Percentiles rank a stretch among this genome's conserved stretches.
Evolutionary conservation across 92 coral and sea anemone genomes (phyloP).

Genomic region (Porites cylindrica): DNA sequence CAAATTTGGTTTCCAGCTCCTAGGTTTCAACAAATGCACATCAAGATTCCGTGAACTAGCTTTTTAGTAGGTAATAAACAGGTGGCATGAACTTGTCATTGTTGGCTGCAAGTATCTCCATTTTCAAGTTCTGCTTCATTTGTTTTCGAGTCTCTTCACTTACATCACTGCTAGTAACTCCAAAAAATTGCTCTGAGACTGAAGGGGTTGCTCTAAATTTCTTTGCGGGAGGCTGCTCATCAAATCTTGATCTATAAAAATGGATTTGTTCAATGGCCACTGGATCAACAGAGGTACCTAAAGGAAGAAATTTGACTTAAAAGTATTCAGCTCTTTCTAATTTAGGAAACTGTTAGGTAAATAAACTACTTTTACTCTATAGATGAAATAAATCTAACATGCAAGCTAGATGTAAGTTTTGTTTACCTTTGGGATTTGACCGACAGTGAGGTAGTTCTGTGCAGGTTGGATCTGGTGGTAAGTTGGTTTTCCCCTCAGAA

Average conservation of each 20-base stretch:
- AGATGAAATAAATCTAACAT: too few relatives aligned
- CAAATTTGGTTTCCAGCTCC: not conserved
- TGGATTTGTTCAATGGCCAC: constrained; percentile 44
- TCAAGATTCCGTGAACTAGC: constrained; percentile 15
- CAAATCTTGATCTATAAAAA: constrained; percentile 49
- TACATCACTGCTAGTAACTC: not conserved
- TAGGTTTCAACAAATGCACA: constrained; percentile 10
- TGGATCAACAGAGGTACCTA: constrained; percentile 59
- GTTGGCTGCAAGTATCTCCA: constrained; percentile 51
- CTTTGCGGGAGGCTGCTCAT: constrained; percentile 43
- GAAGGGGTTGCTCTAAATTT: constrained; percentile 55
- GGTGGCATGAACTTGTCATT: constrained; percentile 54
- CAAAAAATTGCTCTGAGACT: constrained; percentile 47
- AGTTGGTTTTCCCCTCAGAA: too few relatives aligned
- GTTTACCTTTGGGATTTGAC: too few relatives aligned
- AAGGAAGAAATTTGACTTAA: constrained; percentile 16
- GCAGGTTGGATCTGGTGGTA: too few relatives aligned
- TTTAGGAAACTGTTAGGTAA: too few relatives aligned
- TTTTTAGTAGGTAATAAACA: constrained; percentile 25
- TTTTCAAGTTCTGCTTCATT: constrained; percentile 42
- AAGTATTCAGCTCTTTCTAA: not conserved
- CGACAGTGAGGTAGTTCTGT: too few relatives aligned
- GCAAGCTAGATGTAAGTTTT: too few relatives aligned
- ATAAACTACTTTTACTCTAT: too few relatives aligned
- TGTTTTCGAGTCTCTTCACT: constrained; percentile 24